Evolutionary conservation across 2,113 vertebrate genomes (phyloP).

Genomic region (Chloropsis hardwickii): DNA sequence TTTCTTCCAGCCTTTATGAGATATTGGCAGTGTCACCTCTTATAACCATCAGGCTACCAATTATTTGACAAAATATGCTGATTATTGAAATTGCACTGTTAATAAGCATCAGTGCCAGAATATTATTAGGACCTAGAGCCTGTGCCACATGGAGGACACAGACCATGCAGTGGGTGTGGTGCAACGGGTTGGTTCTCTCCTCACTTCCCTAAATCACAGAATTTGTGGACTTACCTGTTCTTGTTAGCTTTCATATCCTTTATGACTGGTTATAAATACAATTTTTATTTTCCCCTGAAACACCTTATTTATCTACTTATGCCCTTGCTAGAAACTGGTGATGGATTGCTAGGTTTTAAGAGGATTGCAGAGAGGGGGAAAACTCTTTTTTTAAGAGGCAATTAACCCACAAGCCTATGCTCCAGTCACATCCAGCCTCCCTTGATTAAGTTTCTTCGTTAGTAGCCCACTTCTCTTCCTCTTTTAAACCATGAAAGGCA

Average conservation of each 20-base stretch:
- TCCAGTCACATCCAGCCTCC: background rate
- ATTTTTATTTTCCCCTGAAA: background rate
- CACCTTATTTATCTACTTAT: background rate
- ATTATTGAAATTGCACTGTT: constrained; percentile 61
- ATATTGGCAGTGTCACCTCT: constrained; percentile 54
- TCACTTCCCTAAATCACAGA: background rate
- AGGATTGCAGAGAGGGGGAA: background rate
- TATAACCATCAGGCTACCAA: constrained; percentile 65
- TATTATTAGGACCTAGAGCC: constrained; percentile 25
- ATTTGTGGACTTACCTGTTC: background rate
- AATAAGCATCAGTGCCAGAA: constrained; percentile 22
- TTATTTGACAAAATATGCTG: constrained; percentile 69
- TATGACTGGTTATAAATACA: background rate
- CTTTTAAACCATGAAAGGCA: background rate
- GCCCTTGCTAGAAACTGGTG: background rate
- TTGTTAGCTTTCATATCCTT: background rate
- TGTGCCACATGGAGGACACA: background rate
- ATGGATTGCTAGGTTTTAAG: background rate
- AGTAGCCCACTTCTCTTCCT: background rate
- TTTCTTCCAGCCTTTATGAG: constrained; percentile 46
- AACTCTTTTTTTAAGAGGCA: background rate
- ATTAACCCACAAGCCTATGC: background rate
- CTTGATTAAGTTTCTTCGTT: background rate
- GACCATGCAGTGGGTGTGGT: background rate
- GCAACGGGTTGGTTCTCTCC: background rate